Evolutionary conservation across 2,888 invertebrate genomes (phyloP), one percentile per base, ranked within the genome.

Genomic region (Athalia rosae): DNA sequence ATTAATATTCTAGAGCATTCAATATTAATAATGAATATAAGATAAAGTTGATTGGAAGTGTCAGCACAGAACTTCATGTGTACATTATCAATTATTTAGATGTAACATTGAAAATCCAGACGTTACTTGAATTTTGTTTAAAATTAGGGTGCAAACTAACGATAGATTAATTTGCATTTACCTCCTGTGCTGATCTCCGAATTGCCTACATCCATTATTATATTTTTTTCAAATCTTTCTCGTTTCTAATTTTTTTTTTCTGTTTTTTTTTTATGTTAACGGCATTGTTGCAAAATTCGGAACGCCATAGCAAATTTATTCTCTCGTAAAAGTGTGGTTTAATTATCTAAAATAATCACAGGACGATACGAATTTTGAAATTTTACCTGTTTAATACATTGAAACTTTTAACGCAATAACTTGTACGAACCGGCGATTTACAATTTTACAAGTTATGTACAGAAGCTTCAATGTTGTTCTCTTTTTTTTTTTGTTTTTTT

Each of bases 21-120:
- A 80, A 78, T 83, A 79, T 80, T 77, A 83, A 83, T 82, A 86
- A 86, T 86, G 84, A 87, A 85, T 86, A 83, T 80, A 85, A 86
- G 86, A 84, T 82, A 84, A 78, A 78, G 78, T 80, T 80, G 80
- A 67, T 80, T 78, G 79, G 83, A 81, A 78, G 82, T 78, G 76
- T 81, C 82, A 84, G 82, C 82, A 87, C 83, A 79, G 82, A 81
- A 83, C 83, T 83, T 79, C 80, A 80, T 73, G 63, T 74, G 15
- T n/a, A 15, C 45, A 7, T 69, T 53, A 62, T 45, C 43, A 62
- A 62, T 79, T 63, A 76, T 78, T 45, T 74, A 67, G 8, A 45
- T 67, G 56, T 45, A 62, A 74, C 15, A 74, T 48, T 48, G 28
- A 74, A 74, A 74, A 61, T 5, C 11, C 28, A 28, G 43, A 8